These are phyloP conservation scores for Eupithecia pulchellata DNA, from an alignment of 2,888 invertebrate species.

Conservation along the genomic window DNA sequence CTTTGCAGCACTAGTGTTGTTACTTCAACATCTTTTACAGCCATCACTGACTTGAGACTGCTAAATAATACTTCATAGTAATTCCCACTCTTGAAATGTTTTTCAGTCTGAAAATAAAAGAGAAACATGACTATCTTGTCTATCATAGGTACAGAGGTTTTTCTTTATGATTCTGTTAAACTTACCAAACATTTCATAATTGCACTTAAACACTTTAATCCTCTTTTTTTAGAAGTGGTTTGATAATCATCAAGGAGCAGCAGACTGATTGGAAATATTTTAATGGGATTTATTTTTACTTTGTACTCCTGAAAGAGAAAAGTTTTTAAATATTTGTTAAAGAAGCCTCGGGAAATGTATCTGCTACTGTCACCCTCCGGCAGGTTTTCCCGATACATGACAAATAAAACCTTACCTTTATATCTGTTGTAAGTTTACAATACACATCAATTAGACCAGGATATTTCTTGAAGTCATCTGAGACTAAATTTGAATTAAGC, in stretches of 20 bases:
- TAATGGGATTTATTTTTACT: conserved; percentile 57
- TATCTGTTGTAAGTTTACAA: conserved; percentile 56
- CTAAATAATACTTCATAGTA: conserved; percentile 75
- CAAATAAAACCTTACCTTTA: conserved; percentile 56
- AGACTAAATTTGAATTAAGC: conserved; percentile 65
- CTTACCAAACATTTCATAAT: conserved; percentile 69
- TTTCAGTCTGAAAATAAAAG: conserved; percentile 46
- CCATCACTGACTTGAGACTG: conserved; percentile 59
- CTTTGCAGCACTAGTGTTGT: conserved; percentile 61
- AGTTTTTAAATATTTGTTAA: background rate
- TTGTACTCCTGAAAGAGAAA: conserved; percentile 63
- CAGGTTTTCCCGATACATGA: background rate
- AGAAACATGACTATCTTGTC: background rate
- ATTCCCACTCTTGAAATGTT: conserved; percentile 67
- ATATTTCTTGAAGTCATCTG: conserved; percentile 67
- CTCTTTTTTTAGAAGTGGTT: conserved; percentile 64
- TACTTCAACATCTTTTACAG: conserved; percentile 64
- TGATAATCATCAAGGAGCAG: conserved; percentile 71
- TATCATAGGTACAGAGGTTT: background rate
- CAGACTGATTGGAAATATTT: conserved; percentile 65
- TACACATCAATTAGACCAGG: conserved; percentile 72
- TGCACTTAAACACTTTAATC: conserved; percentile 61
- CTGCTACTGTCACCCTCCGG: background rate
- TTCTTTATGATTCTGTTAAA: conserved; percentile 20
- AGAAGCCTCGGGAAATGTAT: no score